Base-by-base conservation (phyloP, 2,888 invertebrate species). In the Meteorus colon region DNA sequence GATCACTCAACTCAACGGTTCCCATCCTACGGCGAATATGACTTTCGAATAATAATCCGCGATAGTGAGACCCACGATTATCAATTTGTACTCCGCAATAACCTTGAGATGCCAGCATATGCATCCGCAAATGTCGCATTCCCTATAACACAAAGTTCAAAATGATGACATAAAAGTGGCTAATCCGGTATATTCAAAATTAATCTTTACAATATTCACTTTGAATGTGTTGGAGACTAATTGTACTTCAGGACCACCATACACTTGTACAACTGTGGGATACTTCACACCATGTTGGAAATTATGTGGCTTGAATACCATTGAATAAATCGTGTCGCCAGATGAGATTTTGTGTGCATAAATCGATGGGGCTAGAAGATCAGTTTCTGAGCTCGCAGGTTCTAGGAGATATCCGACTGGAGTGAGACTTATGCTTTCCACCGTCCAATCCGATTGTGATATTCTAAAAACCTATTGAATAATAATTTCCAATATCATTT, bases 181-280 rank as follows among this genome's bases (percentile, higher is more conserved):
- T 62, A 37, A 12, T 29, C 19, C 27, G 19, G 24, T 19, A 0
- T 19, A 51, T 59, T 66, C 24, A 27, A 16, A 59, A 66, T n/a
- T 4, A 19, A 48, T 19, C 4, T 34, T 48, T 24, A 59, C 19
- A 37, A 71, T 62, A 62, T 27, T 65, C 86, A 96, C 96, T 93
- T 97, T 96, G 87, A 97, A 98, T 6, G 96, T 95, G 90, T 99
- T 99, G 73, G 96, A 96, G 77, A 99, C 99, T 55, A 98, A 93
- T 91, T 99, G 99, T 67, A 99, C 98, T 89, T 98, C 98, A 0
- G 99, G 99, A 0, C 99, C 99, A 2, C 98, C 99, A 89, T 99
- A 99, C 73, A 99, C 97, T 90, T 98, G 97, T 69, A 99, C 92
- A 77, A 99, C 95, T 19, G 98, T 97, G 0, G 99, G 98, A 91